phyloP scores from a whole-genome alignment of 2,113 vertebrate species.

The Anarhynchus alexandrinus region DNA sequence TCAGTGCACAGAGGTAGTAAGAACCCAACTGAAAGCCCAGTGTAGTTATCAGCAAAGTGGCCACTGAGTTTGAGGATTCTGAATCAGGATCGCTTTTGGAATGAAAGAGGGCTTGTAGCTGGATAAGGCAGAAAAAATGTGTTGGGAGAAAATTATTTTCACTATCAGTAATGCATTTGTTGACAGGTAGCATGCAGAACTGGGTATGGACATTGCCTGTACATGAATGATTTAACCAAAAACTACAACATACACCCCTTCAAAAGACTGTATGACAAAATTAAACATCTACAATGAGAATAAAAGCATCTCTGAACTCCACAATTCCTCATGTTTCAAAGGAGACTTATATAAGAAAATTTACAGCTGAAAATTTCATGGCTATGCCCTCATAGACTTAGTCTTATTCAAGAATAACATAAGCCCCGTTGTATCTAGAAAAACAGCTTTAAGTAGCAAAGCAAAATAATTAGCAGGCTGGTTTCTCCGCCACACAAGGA shows the following conservation, averaged over 20 bases:
- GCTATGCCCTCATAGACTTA: not conserved
- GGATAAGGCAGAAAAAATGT: not conserved
- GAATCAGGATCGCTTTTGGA: not conserved
- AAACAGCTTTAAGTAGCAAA: not conserved
- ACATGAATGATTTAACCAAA: not conserved
- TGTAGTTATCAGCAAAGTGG: not conserved
- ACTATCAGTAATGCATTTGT: conserved; percentile 8
- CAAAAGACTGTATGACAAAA: not conserved
- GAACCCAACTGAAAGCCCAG: not conserved
- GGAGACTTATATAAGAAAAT: not conserved
- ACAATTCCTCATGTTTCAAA: not conserved
- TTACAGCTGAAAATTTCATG: not conserved
- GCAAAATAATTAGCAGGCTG: not conserved
- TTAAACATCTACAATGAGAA: not conserved
- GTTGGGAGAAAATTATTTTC: conserved; percentile 7
- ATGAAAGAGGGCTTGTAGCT: not conserved
- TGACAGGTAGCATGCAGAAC: not conserved
- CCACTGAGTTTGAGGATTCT: not conserved
- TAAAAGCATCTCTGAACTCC: not conserved
- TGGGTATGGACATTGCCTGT: not conserved
- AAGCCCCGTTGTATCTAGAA: not conserved
- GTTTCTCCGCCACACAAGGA: not conserved
- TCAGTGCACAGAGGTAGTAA: not conserved
- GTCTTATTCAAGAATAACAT: not conserved
- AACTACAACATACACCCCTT: not conserved